These are phyloP conservation scores for Heliothis peltigera DNA, from an alignment of 2,888 invertebrate genomes.

Conservation along the genomic window DNA sequence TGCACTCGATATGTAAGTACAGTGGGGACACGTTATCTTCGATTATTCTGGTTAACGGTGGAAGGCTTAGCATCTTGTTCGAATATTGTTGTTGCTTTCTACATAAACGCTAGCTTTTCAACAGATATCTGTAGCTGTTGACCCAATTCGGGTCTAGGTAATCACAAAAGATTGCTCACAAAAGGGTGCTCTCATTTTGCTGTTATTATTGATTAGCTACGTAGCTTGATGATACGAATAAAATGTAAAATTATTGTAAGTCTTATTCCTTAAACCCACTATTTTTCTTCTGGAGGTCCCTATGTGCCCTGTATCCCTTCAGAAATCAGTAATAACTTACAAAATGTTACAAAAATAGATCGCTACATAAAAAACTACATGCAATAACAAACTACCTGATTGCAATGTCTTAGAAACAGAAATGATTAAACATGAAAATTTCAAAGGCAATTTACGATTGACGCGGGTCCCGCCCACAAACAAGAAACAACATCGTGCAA, in stretches of 20 bases:
- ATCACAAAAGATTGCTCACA: neutral
- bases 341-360: no score
- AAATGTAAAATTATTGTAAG: no score
- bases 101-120: conserved; percentile 5
- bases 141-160: neutral
- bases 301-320: no score
- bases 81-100: conserved; percentile 13
- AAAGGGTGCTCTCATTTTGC: neutral
- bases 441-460: conserved; percentile 35
- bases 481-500: conserved; percentile 20
- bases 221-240: neutral
- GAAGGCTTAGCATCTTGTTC: conserved; percentile 31
- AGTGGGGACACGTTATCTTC: conserved; percentile 35
- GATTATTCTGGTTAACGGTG: conserved; percentile 27
- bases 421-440: conserved; percentile 9
- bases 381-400: neutral
- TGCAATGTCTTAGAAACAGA: conserved; percentile 2
- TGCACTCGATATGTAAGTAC: conserved; percentile 45
- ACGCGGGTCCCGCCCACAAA: conserved; percentile 16
- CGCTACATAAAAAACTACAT: no score
- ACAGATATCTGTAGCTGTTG: conserved; percentile 7
- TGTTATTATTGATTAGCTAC: conserved; percentile 7
- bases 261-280: no score
- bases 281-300: no score
- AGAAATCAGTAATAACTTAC: no score